A percentile compares a stretch with the other conserved stretches of the same genome.
Conservation (phyloP, 2,888 invertebrate species). For the Acleris laterana region DNA sequence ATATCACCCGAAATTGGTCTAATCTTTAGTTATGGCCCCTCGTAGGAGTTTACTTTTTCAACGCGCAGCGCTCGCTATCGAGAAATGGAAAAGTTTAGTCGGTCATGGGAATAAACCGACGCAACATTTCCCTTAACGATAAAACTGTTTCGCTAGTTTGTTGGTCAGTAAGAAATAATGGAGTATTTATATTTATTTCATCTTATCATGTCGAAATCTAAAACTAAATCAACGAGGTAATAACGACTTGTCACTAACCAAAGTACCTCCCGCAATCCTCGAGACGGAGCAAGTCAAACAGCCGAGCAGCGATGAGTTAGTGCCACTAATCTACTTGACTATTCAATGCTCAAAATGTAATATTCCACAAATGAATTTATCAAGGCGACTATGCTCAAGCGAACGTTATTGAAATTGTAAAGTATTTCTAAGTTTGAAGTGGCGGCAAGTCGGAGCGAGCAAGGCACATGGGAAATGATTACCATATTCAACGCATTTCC, state of each 20-base stretch:
- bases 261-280: not conserved
- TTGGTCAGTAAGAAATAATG: too few relatives aligned
- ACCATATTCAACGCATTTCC: slow-evolving; percentile 79
- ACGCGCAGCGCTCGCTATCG: slow-evolving; percentile 42
- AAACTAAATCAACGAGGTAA: not conserved
- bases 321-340: slow-evolving; percentile 28
- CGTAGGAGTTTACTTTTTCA: slow-evolving; percentile 56
- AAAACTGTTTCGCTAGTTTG: slow-evolving; percentile 22
- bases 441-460: slow-evolving; percentile 50
- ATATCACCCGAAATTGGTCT: slow-evolving; percentile 66
- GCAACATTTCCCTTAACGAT: slow-evolving; percentile 31
- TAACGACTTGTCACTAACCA: not conserved
- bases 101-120: slow-evolving; percentile 32
- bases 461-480: slow-evolving; percentile 74
- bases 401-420: slow-evolving; percentile 50
- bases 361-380: slow-evolving; percentile 37
- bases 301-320: slow-evolving; percentile 16
- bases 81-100: slow-evolving; percentile 42
- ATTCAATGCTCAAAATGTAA: slow-evolving; percentile 34
- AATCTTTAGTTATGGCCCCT: slow-evolving; percentile 68
- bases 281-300: slow-evolving; percentile 8
- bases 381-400: slow-evolving; percentile 25
- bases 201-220: too few relatives aligned
- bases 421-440: slow-evolving; percentile 68
- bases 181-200: too few relatives aligned